A percentile compares a stretch with the other conserved stretches of the same genome.
phyloP scores from a whole-genome alignment of 2,888 invertebrate species.

The Argynnis bischoffii region DNA sequence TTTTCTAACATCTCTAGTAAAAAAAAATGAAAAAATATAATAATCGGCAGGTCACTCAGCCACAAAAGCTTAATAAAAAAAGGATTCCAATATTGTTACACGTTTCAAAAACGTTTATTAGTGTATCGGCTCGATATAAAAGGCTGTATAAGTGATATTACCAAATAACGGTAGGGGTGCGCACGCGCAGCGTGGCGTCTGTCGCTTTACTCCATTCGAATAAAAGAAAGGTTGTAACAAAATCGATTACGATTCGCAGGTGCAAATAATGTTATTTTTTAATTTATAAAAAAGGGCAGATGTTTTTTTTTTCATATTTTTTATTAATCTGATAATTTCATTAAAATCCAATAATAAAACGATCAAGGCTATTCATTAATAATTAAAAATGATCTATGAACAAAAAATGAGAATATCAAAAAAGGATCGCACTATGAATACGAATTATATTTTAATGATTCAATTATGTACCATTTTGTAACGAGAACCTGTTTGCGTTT shows the following conservation, averaged over 20 bases:
- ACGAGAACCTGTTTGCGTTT: no score
- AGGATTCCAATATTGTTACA: background rate
- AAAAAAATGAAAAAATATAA: no score
- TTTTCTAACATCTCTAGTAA: no score
- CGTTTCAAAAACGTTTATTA: slow-evolving; percentile 12
- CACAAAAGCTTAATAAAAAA: slow-evolving; percentile 12
- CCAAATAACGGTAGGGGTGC: slow-evolving; percentile 56
- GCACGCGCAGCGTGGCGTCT: slow-evolving; percentile 63
- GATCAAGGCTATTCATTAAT: slow-evolving; percentile 22
- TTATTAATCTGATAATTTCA: slow-evolving; percentile 49
- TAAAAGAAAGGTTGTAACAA: slow-evolving; percentile 52
- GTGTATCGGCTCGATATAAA: slow-evolving; percentile 14
- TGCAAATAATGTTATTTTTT: slow-evolving; percentile 66
- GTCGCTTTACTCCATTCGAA: slow-evolving; percentile 47
- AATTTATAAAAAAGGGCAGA: slow-evolving; percentile 50
- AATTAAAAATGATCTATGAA: slow-evolving; percentile 22
- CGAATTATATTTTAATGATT: background rate
- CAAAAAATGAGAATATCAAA: background rate
- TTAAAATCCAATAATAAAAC: slow-evolving; percentile 48
- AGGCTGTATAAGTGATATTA: slow-evolving; percentile 24
- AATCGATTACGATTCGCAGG: slow-evolving; percentile 75
- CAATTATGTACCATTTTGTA: no score
- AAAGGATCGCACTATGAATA: background rate
- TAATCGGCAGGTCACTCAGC: background rate
- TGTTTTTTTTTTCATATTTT: slow-evolving; percentile 46